A percentile compares a stretch with the other conserved stretches of the same genome.
Conservation (phyloP, 1,140 invertebrate species). For the Drosophila sechellia region DNA sequence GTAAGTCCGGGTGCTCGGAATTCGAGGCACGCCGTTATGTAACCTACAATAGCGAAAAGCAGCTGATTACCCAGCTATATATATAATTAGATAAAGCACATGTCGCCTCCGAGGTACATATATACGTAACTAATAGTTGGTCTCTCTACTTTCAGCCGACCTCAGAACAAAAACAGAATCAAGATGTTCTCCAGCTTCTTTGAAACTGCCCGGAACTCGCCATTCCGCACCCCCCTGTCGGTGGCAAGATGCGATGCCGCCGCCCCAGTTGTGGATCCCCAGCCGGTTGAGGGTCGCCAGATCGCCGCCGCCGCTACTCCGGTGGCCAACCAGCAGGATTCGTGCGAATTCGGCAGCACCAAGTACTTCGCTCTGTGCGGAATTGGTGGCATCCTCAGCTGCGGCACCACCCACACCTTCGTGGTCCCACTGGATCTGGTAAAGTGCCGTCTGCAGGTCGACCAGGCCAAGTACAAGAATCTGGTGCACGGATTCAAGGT, state of each 20-base stretch:
- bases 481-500: conserved; percentile 89
- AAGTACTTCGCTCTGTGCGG: conserved; percentile 98
- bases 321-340: conserved; percentile 86
- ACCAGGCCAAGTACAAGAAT: conserved; percentile 90
- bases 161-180: conserved; percentile 11
- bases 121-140: conserved; percentile 6
- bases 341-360: conserved; percentile 96
- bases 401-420: conserved; percentile 93
- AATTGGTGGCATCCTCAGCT: conserved; percentile 96
- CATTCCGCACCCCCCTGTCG: conserved; percentile 89
- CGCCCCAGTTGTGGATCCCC: conserved; percentile 41
- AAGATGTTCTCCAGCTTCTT: conserved; percentile 90
- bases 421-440: conserved; percentile 98
- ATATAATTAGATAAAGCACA: conserved; percentile 60
- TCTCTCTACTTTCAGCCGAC: conserved; percentile 30
- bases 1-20: conserved; percentile 3
- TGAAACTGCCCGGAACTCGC: conserved; percentile 90
- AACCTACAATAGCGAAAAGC: conserved; percentile 60
- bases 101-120: conserved; percentile 8
- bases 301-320: conserved; percentile 87
- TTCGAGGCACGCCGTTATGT: conserved; percentile 67
- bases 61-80: conserved; percentile 55
- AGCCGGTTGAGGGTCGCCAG: conserved; percentile 85
- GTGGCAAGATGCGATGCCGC: conserved; percentile 87
- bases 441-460: conserved; percentile 93